Evolutionary conservation across 1,140 invertebrate species (phyloP).

Genomic region (Chrysomallon squamiferum): DNA sequence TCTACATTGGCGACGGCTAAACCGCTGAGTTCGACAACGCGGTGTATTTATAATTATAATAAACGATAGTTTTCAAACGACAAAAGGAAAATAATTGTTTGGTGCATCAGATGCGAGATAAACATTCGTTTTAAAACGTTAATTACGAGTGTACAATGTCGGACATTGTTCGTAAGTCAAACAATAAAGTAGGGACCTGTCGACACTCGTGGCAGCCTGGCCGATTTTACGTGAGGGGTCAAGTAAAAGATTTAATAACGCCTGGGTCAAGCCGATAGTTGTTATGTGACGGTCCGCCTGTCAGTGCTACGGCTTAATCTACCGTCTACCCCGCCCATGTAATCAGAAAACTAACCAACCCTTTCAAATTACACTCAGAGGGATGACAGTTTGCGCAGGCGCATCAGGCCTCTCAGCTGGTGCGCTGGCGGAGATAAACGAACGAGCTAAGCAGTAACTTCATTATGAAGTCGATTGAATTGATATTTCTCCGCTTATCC

Average conservation of each 20-base stretch:
- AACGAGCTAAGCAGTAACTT: slow-evolving; percentile 15
- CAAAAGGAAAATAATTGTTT: too few relatives aligned
- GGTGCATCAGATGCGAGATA: too few relatives aligned
- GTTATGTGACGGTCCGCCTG: slow-evolving; percentile 19
- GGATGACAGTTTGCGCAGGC: slow-evolving; percentile 15
- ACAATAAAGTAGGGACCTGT: too few relatives aligned
- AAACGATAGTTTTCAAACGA: too few relatives aligned
- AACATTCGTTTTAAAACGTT: too few relatives aligned
- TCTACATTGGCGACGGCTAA: too few relatives aligned
- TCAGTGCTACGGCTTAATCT: slow-evolving; percentile 27
- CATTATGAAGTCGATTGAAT: slow-evolving; percentile 17
- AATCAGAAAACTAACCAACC: slow-evolving; percentile 13
- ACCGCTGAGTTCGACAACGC: too few relatives aligned
- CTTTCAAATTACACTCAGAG: slow-evolving; percentile 12
- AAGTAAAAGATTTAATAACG: slow-evolving; percentile 5
- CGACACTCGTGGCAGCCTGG: too few relatives aligned
- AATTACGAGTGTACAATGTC: too few relatives aligned
- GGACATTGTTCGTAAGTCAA: too few relatives aligned
- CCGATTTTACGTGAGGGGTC: neutral
- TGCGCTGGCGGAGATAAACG: slow-evolving; percentile 1
- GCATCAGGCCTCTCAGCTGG: slow-evolving; percentile 13
- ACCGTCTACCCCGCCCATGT: slow-evolving; percentile 16
- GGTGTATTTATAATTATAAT: too few relatives aligned
- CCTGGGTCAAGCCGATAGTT: slow-evolving; percentile 11
- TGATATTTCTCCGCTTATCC: slow-evolving; percentile 21